These are phyloP conservation scores for Drosophila lowei DNA, from an alignment of 1,140 invertebrate species.

Conservation along the genomic window DNA sequence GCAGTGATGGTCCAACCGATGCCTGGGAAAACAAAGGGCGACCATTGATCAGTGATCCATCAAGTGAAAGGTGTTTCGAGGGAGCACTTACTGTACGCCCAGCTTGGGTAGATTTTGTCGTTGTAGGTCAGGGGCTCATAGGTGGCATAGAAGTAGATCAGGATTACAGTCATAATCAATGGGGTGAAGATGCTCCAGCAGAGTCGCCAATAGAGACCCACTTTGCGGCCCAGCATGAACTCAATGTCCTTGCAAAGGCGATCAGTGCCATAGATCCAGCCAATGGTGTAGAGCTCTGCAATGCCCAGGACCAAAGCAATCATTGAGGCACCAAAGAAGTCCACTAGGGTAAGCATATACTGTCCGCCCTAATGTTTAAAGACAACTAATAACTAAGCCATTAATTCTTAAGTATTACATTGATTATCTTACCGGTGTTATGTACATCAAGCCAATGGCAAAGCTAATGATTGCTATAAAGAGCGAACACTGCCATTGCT, in stretches of 20 bases:
- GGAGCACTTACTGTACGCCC: constrained; percentile 83
- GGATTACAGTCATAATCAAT: constrained; percentile 86
- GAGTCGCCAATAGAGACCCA: constrained; percentile 90
- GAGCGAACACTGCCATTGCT: constrained; percentile 85
- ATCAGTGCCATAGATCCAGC: constrained; percentile 89
- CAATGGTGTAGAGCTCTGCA: constrained; percentile 86
- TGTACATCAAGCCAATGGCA: constrained; percentile 87
- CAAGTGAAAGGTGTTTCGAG: background rate
- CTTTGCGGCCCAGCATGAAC: constrained; percentile 89
- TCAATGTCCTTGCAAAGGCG: constrained; percentile 86
- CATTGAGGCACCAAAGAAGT: constrained; percentile 90
- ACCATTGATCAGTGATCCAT: background rate
- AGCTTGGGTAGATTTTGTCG: constrained; percentile 83
- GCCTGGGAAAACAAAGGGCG: constrained; percentile 61
- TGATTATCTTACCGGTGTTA: constrained; percentile 87
- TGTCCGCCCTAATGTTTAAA: constrained; percentile 88
- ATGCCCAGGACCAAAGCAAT: constrained; percentile 88
- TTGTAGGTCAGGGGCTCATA: constrained; percentile 85
- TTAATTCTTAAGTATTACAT: background rate
- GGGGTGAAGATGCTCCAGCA: constrained; percentile 93
- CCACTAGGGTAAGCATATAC: constrained; percentile 90
- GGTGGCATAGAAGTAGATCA: constrained; percentile 86
- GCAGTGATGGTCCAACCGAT: constrained; percentile 85
- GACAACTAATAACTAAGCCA: background rate
- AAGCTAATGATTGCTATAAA: constrained; percentile 86